Percentiles rank a stretch among this genome's conserved stretches.
Conservation (phyloP, 2,113 vertebrate genomes). For the Peromyscus leucopus region DNA sequence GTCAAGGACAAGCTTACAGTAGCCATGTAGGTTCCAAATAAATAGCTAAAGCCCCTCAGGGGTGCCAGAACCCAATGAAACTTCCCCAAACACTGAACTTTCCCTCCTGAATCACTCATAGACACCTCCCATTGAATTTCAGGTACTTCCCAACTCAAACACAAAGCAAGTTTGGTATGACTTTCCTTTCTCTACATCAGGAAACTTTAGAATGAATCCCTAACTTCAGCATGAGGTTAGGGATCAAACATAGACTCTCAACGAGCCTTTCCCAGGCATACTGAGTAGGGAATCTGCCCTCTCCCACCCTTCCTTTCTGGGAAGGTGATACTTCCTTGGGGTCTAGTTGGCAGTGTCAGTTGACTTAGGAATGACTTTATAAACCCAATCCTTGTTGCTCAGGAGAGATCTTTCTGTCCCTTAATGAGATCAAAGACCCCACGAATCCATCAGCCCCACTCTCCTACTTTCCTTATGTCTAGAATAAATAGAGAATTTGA, state of each 20-base stretch:
- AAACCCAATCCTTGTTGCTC: background rate
- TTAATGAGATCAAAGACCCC: background rate
- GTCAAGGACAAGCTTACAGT: background rate
- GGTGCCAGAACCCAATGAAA: background rate
- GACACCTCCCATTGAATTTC: background rate
- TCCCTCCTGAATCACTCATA: background rate
- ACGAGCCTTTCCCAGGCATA: background rate
- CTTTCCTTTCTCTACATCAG: background rate
- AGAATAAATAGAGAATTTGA: background rate
- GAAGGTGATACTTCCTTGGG: background rate
- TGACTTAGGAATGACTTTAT: background rate
- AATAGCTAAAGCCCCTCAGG: background rate
- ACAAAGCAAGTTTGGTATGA: background rate
- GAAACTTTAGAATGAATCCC: background rate
- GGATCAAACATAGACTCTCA: background rate
- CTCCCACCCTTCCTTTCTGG: background rate
- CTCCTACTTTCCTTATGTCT: background rate
- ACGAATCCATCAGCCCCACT: background rate
- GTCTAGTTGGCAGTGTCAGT: background rate
- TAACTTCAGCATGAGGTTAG: background rate
- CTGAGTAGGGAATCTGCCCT: background rate
- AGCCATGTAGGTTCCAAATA: background rate
- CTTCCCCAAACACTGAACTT: background rate
- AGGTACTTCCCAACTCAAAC: background rate
- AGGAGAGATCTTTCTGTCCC: background rate